phyloP scores from a whole-genome alignment of 2,113 vertebrate genomes.

The Corythaixoides concolor region DNA sequence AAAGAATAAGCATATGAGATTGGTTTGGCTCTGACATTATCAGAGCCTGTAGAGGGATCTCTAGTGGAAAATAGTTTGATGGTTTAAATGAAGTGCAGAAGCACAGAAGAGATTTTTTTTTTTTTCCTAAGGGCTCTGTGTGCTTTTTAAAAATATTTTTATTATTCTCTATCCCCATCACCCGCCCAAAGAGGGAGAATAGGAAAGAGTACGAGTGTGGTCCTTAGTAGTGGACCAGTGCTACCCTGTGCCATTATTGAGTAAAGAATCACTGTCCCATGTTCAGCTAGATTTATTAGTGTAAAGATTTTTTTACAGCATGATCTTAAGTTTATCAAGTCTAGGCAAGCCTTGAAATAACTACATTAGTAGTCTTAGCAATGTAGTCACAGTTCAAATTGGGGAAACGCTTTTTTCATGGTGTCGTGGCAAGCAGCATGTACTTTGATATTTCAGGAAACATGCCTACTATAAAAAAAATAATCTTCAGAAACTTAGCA shows the following conservation, averaged over 20 bases:
- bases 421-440: accelerated
- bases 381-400: background rate
- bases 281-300: background rate
- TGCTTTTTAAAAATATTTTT: background rate
- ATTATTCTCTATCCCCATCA: background rate
- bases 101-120: background rate
- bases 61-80: background rate
- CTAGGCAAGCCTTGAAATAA: background rate
- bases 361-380: background rate
- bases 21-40: background rate
- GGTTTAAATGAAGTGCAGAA: background rate
- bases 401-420: background rate
- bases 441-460: background rate
- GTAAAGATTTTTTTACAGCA: background rate
- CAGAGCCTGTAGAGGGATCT: background rate
- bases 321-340: background rate
- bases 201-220: background rate
- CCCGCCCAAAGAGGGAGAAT: background rate
- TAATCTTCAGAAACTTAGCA: background rate
- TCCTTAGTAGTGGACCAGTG: background rate
- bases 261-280: background rate
- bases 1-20: background rate
- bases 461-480: background rate
- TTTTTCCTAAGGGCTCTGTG: background rate
- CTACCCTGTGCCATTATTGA: background rate